These are phyloP conservation scores for Limnothrissa miodon DNA, from an alignment of 2,113 vertebrate species.

Conservation along the genomic window DNA sequence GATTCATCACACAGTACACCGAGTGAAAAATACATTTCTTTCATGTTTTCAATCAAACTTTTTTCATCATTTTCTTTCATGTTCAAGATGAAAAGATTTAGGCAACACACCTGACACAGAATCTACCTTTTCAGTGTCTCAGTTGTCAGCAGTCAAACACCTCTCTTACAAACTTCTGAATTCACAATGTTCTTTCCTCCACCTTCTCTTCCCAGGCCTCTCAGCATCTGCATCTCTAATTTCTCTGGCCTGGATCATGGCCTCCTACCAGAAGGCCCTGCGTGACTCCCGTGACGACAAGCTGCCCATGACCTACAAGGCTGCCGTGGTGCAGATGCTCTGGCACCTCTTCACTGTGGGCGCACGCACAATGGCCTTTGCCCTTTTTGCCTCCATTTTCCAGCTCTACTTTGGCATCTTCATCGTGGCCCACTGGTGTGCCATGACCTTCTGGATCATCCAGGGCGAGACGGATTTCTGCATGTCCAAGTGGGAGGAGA, in stretches of 20 bases:
- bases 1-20: no score
- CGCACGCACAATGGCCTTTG: constrained; percentile 89
- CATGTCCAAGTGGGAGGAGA: constrained; percentile 99
- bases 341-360: constrained; percentile 98
- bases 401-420: constrained; percentile 98
- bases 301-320: constrained; percentile 94
- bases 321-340: constrained; percentile 85
- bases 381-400: constrained; percentile 93
- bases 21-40: no score
- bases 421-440: constrained; percentile 95
- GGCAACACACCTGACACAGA: neutral
- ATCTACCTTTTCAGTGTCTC: neutral
- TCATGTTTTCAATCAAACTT: neutral
- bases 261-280: constrained; percentile 95
- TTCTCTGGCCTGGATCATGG: constrained; percentile 93
- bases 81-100: neutral
- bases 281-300: constrained; percentile 95
- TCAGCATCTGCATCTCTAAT: constrained; percentile 90
- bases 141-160: neutral
- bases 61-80: neutral
- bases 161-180: neutral
- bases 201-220: constrained; percentile 71
- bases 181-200: neutral
- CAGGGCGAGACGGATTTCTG: constrained; percentile 98
- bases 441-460: constrained; percentile 99